Evolutionary conservation across 2,113 vertebrate species (phyloP).

Genomic region (Bubo scandiacus): DNA sequence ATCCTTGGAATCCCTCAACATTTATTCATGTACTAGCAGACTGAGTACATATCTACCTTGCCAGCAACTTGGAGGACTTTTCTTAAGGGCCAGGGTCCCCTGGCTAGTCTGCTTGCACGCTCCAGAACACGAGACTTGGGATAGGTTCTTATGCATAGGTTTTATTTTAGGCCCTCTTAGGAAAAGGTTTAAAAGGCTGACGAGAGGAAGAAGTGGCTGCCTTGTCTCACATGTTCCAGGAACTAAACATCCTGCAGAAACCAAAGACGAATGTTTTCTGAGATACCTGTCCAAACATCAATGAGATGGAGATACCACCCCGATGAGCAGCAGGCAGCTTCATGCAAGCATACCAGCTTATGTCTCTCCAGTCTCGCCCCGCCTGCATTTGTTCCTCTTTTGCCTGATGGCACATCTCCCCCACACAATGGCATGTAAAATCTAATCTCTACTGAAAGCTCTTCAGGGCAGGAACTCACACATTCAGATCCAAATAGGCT

Average conservation of each 20-base stretch:
- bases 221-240: neutral
- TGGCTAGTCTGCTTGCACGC: accelerated
- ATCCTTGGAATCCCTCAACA: neutral
- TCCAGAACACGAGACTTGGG: neutral
- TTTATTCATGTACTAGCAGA: neutral
- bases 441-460: conserved; percentile 61
- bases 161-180: neutral
- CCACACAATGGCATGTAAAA: conserved; percentile 54
- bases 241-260: neutral
- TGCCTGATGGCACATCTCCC: conserved; percentile 51
- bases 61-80: neutral
- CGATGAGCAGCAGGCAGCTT: conserved; percentile 8
- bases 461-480: conserved; percentile 56
- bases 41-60: neutral
- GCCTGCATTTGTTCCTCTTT: conserved; percentile 52
- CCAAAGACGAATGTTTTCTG: neutral
- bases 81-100: neutral
- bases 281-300: neutral
- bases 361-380: neutral
- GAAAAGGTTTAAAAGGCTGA: neutral
- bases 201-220: neutral
- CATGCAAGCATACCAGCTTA: neutral
- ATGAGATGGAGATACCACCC: neutral
- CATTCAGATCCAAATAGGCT: conserved; percentile 51
- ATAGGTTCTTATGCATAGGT: neutral